phyloP scores from a whole-genome alignment of 1,140 invertebrate genomes.

The Calosoma granatense region DNA sequence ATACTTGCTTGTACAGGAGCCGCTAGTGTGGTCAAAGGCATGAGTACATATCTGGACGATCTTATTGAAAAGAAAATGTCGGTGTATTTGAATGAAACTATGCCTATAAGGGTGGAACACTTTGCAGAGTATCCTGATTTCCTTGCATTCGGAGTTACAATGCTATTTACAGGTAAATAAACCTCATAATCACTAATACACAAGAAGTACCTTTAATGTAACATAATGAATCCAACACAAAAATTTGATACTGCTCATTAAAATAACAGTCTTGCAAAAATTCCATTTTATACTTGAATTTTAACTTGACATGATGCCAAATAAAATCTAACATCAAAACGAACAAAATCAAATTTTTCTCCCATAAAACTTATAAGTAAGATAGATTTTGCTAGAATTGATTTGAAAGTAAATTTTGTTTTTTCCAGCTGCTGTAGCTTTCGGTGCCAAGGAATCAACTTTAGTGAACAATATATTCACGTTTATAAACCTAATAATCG shows the following conservation, averaged over 20 bases:
- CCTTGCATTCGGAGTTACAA: slow-evolving; percentile 47
- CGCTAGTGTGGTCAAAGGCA: slow-evolving; percentile 63
- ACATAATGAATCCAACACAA: too few relatives aligned
- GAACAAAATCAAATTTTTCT: too few relatives aligned
- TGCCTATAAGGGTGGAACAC: slow-evolving; percentile 45
- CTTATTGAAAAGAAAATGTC: slow-evolving; percentile 52
- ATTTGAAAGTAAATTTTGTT: too few relatives aligned
- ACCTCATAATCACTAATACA: neutral
- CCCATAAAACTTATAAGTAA: too few relatives aligned
- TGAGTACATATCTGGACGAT: slow-evolving; percentile 62
- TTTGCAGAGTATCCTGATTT: slow-evolving; percentile 59
- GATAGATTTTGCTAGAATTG: too few relatives aligned
- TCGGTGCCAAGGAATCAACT: slow-evolving; percentile 69
- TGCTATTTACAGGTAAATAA: slow-evolving; percentile 45
- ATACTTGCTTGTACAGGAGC: slow-evolving; percentile 37
- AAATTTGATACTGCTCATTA: too few relatives aligned
- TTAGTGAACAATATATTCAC: slow-evolving; percentile 68
- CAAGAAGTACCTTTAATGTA: neutral
- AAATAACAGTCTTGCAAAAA: neutral
- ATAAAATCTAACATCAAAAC: too few relatives aligned
- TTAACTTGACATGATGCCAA: too few relatives aligned
- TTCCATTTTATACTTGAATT: neutral
- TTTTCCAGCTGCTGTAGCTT: slow-evolving; percentile 39
- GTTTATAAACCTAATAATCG: slow-evolving; percentile 55
- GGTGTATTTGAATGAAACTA: slow-evolving; percentile 43